These are phyloP conservation scores for Chrysomallon squamiferum DNA, from an alignment of 1,140 invertebrate genomes.

Conservation along the genomic window DNA sequence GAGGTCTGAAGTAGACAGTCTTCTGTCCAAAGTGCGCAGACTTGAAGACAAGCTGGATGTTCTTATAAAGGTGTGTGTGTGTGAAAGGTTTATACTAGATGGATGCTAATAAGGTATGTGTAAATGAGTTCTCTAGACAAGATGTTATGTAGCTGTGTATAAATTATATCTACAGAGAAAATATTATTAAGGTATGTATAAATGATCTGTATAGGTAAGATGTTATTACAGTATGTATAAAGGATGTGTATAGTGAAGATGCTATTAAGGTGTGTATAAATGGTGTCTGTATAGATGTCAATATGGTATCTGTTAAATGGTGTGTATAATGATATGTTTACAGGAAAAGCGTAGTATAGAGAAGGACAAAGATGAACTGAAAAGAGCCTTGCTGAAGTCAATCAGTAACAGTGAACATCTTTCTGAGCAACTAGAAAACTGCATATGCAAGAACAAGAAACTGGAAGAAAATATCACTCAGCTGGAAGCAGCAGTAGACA, in stretches of 20 bases:
- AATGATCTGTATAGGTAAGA: too few species aligned
- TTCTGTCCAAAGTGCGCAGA: conserved; percentile 50
- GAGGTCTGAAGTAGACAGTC: conserved; percentile 50
- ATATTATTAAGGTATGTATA: too few species aligned
- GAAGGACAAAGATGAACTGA: conserved; percentile 49
- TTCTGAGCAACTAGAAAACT: conserved; percentile 38
- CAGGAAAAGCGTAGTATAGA: conserved; percentile 50
- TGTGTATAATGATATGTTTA: not conserved
- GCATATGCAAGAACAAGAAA: conserved; percentile 31
- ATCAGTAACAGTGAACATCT: conserved; percentile 46
- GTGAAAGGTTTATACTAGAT: not conserved
- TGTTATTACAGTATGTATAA: too few species aligned
- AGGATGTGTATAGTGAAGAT: too few species aligned
- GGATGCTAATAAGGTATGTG: not conserved
- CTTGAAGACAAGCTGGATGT: conserved; percentile 54
- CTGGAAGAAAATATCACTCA: conserved; percentile 31
- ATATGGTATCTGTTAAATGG: too few species aligned
- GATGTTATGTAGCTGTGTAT: too few species aligned
- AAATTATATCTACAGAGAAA: too few species aligned
- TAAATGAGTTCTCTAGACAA: too few species aligned
- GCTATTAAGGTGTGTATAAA: too few species aligned
- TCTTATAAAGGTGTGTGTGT: conserved; percentile 29
- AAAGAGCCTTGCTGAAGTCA: conserved; percentile 43
- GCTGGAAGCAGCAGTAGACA: conserved; percentile 46
- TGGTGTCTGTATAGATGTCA: too few species aligned